These are phyloP conservation scores for Zosterops lateralis DNA, from an alignment of 2,113 vertebrate species.

Conservation along the genomic window DNA sequence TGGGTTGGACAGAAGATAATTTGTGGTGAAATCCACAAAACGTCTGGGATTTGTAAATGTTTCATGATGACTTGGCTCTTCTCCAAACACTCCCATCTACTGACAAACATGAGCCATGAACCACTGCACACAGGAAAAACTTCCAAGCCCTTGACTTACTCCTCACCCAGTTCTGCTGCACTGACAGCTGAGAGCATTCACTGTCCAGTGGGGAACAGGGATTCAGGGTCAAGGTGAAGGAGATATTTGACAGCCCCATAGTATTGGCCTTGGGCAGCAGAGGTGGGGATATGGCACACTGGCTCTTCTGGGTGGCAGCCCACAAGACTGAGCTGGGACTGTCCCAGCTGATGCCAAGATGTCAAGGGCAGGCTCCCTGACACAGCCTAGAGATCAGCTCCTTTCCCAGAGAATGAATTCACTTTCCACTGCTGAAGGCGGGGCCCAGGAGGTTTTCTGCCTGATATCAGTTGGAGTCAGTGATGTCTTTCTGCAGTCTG, in stretches of 20 bases:
- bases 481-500: background rate
- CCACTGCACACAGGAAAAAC: background rate
- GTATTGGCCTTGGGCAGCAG: background rate
- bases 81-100: slow-evolving; percentile 50
- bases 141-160: slow-evolving; percentile 37
- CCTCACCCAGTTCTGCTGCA: background rate
- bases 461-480: background rate
- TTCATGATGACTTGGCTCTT: slow-evolving; percentile 46
- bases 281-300: background rate
- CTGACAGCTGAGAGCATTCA: background rate
- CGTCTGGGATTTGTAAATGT: slow-evolving; percentile 62
- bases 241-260: background rate
- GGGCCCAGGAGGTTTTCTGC: background rate
- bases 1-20: slow-evolving; percentile 20
- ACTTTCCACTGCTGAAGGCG: background rate
- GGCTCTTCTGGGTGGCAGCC: background rate
- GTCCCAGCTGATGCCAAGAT: background rate
- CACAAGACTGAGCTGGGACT: background rate
- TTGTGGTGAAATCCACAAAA: slow-evolving; percentile 57
- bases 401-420: background rate
- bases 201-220: background rate
- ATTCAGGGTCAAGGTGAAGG: background rate
- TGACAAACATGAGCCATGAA: slow-evolving; percentile 34
- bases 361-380: background rate
- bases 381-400: background rate